Conservation (phyloP, 2,113 vertebrate genomes). For the Saccopteryx leptura region DNA sequence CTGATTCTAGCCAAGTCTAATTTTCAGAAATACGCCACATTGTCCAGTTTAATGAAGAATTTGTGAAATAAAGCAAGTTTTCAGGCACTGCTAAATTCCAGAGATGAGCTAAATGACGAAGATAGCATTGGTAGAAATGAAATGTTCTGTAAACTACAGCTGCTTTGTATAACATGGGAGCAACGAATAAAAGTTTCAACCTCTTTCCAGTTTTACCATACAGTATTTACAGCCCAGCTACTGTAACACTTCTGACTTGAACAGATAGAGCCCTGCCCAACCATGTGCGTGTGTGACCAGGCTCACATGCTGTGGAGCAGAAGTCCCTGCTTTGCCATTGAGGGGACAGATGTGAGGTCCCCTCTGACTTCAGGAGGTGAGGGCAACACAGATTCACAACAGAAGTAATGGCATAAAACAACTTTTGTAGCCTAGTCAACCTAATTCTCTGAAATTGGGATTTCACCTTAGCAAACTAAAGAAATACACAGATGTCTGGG, state of each 20-base stretch:
- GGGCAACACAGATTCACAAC: neutral
- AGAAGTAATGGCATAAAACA: neutral
- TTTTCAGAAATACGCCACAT: constrained; percentile 42
- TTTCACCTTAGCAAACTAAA: neutral
- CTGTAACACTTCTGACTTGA: neutral
- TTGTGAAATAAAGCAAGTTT: constrained; percentile 41
- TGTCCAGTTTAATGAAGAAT: constrained; percentile 42
- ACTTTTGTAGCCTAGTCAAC: neutral
- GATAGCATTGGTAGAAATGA: neutral
- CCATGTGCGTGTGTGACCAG: neutral
- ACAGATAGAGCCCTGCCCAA: neutral
- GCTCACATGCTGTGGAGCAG: neutral
- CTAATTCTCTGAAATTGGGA: neutral
- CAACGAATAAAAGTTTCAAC: neutral
- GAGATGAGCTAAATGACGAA: constrained; percentile 38
- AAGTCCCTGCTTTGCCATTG: neutral
- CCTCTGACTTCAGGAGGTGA: neutral
- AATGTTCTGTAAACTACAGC: constrained; percentile 32
- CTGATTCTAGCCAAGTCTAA: constrained; percentile 53
- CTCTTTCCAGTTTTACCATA: neutral
- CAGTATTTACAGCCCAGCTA: neutral
- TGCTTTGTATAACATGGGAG: neutral
- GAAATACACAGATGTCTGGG: neutral
- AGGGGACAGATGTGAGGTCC: neutral
- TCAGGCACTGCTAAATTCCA: neutral